Evolutionary conservation across 2,113 vertebrate genomes (phyloP), one percentile per base, ranked within the genome.

Genomic region (Chitala chitala): DNA sequence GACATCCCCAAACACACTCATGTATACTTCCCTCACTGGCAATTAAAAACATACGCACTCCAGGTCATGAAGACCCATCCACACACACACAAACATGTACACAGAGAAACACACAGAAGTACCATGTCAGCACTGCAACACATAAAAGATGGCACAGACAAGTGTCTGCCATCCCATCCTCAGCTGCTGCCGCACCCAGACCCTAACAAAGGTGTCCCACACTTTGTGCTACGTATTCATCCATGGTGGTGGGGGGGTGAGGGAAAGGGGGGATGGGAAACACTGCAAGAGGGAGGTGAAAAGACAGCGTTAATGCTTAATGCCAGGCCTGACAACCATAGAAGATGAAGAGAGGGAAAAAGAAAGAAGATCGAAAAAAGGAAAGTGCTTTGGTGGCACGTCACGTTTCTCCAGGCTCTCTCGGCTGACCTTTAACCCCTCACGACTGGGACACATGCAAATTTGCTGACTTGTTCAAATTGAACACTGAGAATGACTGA

Each of bases 371-470:
- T 42, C 40, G 12, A 63, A 68, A 76, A 79, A 80, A 54, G 42
- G 26, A 31, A 44, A 80, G 80, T 82, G 76, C 72, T 82, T 84
- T 77, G 82, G 84, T 82, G 74, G 82, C 40, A 79, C 84, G 86
- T 86, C 86, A 81, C 78, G 84, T 87, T 85, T 86, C 90, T 90
- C 86, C 88, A 94, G 91, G 88, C 91, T 89, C 91, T 88, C 90
- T 89, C 91, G 90, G 89, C 92, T 94, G 93, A 95, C 94, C 94
- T 95, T 93, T 94, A 94, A 94, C 93, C 91, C 93, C 92, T 93
- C 92, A 90, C 92, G 93, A 94, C 94, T 95, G 93, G 92, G 94
- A 93, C 90, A 94, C 94, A 94, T 95, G 94, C 93, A 95, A 95
- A 95, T 95, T 89, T 90, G 86, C 92, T 92, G 92, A 94, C 91